Conservation (phyloP, 2,797 vertebrate genomes). For the Rhinoraja longicauda region DNA sequence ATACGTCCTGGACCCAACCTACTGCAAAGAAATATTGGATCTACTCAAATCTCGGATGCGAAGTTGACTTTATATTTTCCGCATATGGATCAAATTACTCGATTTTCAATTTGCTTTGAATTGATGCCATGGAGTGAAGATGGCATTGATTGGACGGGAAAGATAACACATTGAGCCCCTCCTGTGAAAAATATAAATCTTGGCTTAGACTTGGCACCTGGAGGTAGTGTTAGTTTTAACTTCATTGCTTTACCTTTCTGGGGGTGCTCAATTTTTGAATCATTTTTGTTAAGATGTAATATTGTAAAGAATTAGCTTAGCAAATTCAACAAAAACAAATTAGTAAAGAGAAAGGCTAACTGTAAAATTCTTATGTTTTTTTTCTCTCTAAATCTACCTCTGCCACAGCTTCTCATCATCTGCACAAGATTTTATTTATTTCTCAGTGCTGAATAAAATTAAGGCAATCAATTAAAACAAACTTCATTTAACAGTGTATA, state of each 20-base stretch:
- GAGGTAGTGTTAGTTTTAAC: not conserved
- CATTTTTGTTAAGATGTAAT: not conserved
- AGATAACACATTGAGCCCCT: conserved; percentile 58
- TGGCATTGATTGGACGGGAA: conserved; percentile 63
- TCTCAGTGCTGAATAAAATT: not conserved
- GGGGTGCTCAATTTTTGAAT: not conserved
- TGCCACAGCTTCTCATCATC: too few species aligned
- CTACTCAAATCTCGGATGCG: conserved; percentile 1
- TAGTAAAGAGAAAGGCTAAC: not conserved
- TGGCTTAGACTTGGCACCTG: not conserved
- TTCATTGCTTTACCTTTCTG: not conserved
- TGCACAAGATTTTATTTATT: too few species aligned
- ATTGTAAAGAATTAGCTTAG: not conserved
- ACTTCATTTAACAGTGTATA: not conserved
- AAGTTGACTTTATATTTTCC: conserved; percentile 60
- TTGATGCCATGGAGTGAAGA: conserved; percentile 57
- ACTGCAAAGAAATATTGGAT: not conserved
- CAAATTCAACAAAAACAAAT: not conserved
- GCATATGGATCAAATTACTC: conserved; percentile 59
- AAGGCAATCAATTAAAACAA: not conserved
- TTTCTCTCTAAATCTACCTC: not conserved
- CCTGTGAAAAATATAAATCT: conserved; percentile 45
- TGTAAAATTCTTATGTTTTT: not conserved
- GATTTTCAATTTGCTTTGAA: conserved; percentile 52
- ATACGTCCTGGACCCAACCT: not conserved